Base-by-base conservation (phyloP, 2,113 vertebrate species). In the Nannobrachium achirus region DNA sequence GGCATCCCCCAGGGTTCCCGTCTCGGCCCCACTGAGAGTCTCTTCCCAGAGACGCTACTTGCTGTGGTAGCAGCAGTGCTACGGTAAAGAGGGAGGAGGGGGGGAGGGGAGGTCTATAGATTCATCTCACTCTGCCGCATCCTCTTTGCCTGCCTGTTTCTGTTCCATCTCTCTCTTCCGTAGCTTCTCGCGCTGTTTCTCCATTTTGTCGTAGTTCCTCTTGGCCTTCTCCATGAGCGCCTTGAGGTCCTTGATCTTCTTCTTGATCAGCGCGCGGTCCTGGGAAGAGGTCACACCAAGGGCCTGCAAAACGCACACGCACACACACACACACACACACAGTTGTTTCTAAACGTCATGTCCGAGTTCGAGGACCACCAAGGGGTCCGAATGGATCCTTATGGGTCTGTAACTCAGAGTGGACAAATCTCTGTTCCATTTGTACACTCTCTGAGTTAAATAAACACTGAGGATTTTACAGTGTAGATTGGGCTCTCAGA, bases 191-290 rank as follows among this genome's bases (percentile, higher is more conserved):
- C 92, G 92, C 69, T 96, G 94, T 71, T 94, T 98, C 79, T 96
- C 95, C 85, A 95, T 91, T 72, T 99, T 98, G 82, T 97, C 95
- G 44, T 93, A 93, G 86, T 94, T 94, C 88, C 92, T 94, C 66
- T 89, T 91, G 68, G 94, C 92, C 85, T 96, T 98, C 81, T 99
- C 97, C 81, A 95, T 87, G 66, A 95, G 89, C 39, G 89, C 66
- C 87, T 95, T 96, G 81, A 98, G 94, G 86, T 98, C 98, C 87
- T 98, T 99, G 62, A 98, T 89, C 77, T 95, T 98, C 86, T 95
- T 99, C 92, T 97, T 99, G 75, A 99, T 80, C 63, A 96, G 45
- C 1, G 93, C 90, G 61, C 95, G 94, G 66, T 99, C 97, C 82
- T 95, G 95, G 66, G 95, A 94, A 16, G 94, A 95, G 11, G 88